phyloP scores from a whole-genome alignment of 2,797 vertebrate species.

The Emydoidea blandingii region DNA sequence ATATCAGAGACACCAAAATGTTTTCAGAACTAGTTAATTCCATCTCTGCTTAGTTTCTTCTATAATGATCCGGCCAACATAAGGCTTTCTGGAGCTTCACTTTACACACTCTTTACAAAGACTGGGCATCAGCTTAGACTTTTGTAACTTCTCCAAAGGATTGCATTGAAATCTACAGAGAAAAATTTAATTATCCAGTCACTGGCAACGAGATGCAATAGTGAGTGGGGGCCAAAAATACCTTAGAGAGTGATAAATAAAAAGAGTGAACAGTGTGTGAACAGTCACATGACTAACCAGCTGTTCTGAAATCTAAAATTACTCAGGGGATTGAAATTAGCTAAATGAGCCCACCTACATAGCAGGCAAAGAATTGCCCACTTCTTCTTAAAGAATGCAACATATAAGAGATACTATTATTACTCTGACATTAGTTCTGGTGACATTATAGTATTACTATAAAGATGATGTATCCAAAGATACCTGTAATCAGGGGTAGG shows the following conservation, averaged over 20 bases:
- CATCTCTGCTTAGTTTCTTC: neutral
- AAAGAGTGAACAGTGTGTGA: neutral
- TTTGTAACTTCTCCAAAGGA: neutral
- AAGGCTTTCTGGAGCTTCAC: neutral
- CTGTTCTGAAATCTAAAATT: neutral
- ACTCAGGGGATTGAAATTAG: neutral
- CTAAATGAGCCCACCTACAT: neutral
- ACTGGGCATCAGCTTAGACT: fast-evolving
- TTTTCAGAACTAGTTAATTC: neutral
- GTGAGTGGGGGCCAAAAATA: neutral
- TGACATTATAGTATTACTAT: neutral
- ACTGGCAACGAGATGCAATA: neutral
- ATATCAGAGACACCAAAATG: neutral
- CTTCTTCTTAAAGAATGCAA: neutral
- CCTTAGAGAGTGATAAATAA: neutral
- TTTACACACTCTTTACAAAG: neutral
- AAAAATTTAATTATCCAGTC: neutral
- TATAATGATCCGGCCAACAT: neutral
- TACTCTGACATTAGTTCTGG: neutral
- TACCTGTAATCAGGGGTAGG: neutral
- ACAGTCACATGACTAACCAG: neutral
- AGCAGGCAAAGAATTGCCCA: neutral
- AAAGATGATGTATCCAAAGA: neutral
- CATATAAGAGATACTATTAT: neutral
- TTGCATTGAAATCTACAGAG: neutral